These are phyloP conservation scores for Coryphaenoides rupestris DNA, from an alignment of 2,113 vertebrate species.

Conservation along the genomic window DNA sequence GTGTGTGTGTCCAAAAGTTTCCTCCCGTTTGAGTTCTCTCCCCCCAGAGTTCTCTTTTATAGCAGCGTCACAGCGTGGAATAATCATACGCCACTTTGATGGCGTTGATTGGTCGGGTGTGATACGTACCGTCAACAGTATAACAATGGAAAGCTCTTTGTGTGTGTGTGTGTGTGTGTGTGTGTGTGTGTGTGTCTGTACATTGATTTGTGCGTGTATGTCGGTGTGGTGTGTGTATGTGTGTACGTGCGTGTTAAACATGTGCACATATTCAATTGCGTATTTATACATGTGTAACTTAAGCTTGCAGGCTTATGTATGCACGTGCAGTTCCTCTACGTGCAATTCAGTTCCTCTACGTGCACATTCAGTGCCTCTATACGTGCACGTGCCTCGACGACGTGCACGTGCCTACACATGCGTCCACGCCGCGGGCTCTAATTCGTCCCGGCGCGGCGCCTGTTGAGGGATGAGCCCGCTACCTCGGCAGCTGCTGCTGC, in stretches of 20 bases:
- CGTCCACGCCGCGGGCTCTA: constrained; percentile 37
- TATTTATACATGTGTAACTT: neutral
- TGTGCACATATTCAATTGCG: neutral
- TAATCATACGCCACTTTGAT: too few relatives aligned
- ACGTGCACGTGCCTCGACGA: constrained; percentile 8
- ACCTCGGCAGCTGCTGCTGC: constrained; percentile 34
- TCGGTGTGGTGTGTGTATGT: neutral
- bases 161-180: neutral
- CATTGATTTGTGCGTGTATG: neutral
- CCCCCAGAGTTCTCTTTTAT: too few relatives aligned
- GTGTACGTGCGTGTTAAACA: constrained; percentile 2
- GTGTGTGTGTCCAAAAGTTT: too few relatives aligned
- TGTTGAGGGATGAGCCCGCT: constrained; percentile 42
- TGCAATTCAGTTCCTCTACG: constrained; percentile 17
- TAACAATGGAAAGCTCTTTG: neutral
- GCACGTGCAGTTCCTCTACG: constrained; percentile 17
- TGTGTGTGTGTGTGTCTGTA: neutral
- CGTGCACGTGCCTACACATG: constrained; percentile 26
- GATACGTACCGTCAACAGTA: neutral
- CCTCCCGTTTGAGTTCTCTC: too few relatives aligned
- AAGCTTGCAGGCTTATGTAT: neutral
- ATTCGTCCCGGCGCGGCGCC: constrained; percentile 50
- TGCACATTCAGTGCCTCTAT: constrained; percentile 14
- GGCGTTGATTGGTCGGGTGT: constrained; percentile 7
- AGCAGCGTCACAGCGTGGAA: too few relatives aligned